These are phyloP conservation scores for Gryon sp. DNA, from an alignment of 1,140 invertebrate species.

Conservation along the genomic window DNA sequence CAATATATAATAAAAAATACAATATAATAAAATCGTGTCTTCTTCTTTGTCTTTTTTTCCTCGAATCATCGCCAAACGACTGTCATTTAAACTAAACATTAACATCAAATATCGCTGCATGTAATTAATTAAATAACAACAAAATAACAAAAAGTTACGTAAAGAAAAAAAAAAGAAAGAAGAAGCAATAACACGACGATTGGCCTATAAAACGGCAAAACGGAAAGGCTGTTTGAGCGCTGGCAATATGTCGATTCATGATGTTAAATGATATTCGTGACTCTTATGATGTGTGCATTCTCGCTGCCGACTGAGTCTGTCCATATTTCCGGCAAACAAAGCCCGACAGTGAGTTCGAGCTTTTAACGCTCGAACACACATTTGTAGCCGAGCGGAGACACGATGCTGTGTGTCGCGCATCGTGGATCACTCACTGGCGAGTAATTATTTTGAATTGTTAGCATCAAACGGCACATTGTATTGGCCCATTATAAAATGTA, in stretches of 20 bases:
- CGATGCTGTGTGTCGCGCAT: slow-evolving; percentile 48
- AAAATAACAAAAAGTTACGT: slow-evolving; percentile 7
- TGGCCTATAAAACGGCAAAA: slow-evolving; percentile 28
- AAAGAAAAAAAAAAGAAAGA: too few species aligned
- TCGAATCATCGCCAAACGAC: too few species aligned
- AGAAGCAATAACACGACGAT: slow-evolving; percentile 12
- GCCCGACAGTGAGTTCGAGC: slow-evolving; percentile 20
- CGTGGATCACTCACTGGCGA: slow-evolving; percentile 44
- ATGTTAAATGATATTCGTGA: slow-evolving; percentile 48
- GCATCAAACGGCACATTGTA: slow-evolving; percentile 52
- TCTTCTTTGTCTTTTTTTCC: too few species aligned
- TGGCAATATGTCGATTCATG: slow-evolving; percentile 38
- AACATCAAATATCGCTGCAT: too few species aligned
- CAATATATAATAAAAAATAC: too few species aligned
- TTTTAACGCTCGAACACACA: slow-evolving; percentile 15
- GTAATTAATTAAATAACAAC: neutral
- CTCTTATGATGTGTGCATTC: slow-evolving; percentile 43
- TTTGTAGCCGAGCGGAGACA: too few species aligned
- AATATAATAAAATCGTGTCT: too few species aligned
- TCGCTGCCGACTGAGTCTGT: slow-evolving; percentile 28
- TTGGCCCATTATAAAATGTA: slow-evolving; percentile 56
- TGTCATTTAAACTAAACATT: too few species aligned
- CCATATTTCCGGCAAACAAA: slow-evolving; percentile 52
- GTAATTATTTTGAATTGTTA: slow-evolving; percentile 58
- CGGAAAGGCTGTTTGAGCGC: slow-evolving; percentile 26